Conservation (phyloP, 2,888 invertebrate genomes). For the Euzetes globulus region DNA sequence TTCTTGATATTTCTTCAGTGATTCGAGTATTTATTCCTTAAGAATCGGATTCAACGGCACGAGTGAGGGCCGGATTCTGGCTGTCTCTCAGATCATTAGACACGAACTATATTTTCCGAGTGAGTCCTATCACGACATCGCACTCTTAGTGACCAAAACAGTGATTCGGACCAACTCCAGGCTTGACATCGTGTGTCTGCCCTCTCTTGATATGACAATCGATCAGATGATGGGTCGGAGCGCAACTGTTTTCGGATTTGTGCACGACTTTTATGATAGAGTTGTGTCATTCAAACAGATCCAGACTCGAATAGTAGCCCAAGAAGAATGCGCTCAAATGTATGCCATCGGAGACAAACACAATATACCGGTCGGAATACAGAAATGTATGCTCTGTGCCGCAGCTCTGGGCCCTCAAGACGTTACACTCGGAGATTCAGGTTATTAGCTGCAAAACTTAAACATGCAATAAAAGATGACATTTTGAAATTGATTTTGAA, state of each 20-base stretch:
- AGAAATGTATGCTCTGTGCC: conserved; percentile 37
- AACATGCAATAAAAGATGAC: background rate
- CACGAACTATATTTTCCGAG: background rate
- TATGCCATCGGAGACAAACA: conserved; percentile 10
- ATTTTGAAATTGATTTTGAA: background rate
- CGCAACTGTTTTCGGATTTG: background rate
- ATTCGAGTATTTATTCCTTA: conserved; percentile 6
- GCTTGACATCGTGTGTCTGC: background rate
- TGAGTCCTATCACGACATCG: conserved; percentile 29
- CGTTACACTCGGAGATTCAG: conserved; percentile 39
- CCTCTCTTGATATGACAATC: background rate
- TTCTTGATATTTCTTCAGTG: background rate
- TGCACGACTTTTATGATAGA: background rate
- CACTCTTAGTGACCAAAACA: background rate
- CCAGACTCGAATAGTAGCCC: background rate
- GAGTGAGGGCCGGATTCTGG: background rate
- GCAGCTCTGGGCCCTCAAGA: conserved; percentile 33
- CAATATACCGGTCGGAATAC: conserved; percentile 36
- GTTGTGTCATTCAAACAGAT: background rate
- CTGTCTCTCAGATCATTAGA: background rate
- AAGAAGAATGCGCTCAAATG: conserved; percentile 6
- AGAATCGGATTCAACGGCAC: background rate
- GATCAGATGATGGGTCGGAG: background rate
- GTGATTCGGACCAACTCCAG: background rate
- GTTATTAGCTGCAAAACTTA: background rate